Base-by-base conservation (phyloP, 2,888 invertebrate genomes). In the Sinodicranocentrus sp. region DNA sequence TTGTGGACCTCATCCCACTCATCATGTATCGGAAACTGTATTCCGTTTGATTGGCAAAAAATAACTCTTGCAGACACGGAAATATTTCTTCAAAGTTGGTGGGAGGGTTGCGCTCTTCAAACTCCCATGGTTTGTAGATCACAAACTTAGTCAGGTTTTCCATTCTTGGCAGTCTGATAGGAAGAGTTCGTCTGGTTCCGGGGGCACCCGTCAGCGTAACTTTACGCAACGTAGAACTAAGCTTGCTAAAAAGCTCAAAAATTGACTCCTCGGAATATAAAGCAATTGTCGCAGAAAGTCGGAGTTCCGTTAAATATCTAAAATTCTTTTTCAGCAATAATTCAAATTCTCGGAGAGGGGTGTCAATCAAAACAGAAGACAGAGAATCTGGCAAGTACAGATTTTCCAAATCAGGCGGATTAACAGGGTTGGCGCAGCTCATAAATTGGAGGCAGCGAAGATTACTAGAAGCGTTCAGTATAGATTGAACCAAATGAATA, bases 31-130 rank as follows among this genome's bases (percentile, higher is more conserved):
- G n/a, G n/a, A 82, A 82, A 43, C 80, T 82, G 67, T 67, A 44
- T 28, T 82, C 72, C 0, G 80, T 82, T 82, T 82, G 80, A 39
- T 73, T 82, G 8, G 73, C 80, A 73, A 82, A 82, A 0, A 67
- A 54, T 13, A 82, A 59, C 10, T 67, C 73, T 33, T 73, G 33
- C 10, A 82, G 25, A 0, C n/a, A 26, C 0, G 80, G 80, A 33
- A 82, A 82, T 10, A 72, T 44, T 28, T 82, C 80, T 10, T 82
- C 80, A 59, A 73, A 82, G 19, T 26, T 73, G 8, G 48, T 44
- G 1, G 73, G 59, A 3, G 67, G 73, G 25, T 23, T 72, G 1
- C 73, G 67, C 39, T 73, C 73, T 33, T 82, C 80, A 59, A 82
- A 82, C 23, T 73, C 73, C 80, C 80, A 82, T 1, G 80, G 80